phyloP scores from a whole-genome alignment of 2,797 vertebrate genomes.

The Thripadectes ignobilis region DNA sequence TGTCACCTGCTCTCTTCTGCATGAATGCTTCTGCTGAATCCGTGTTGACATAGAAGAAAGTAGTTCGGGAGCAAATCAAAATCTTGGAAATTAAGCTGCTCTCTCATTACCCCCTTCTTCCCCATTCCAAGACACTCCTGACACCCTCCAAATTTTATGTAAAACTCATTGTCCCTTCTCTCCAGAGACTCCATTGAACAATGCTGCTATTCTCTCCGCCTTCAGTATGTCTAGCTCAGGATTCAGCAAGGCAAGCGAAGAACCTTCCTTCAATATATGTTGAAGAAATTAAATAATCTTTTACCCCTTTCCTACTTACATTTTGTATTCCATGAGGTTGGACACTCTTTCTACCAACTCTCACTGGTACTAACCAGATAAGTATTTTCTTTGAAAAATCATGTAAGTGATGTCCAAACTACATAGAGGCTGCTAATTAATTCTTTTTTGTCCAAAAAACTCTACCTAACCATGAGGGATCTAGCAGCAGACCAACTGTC shows the following conservation, averaged over 20 bases:
- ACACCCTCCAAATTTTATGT: neutral
- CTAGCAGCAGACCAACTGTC: neutral
- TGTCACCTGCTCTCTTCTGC: constrained; percentile 33
- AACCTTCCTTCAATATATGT: neutral
- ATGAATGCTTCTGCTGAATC: constrained; percentile 28
- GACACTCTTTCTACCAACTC: neutral
- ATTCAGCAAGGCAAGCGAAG: neutral
- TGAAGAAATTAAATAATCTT: neutral
- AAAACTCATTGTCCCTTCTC: neutral
- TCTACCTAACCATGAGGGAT: neutral
- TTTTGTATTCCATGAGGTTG: neutral
- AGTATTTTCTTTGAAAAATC: neutral
- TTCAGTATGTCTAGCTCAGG: neutral
- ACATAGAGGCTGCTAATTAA: neutral
- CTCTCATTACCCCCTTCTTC: neutral
- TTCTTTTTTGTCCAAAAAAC: neutral
- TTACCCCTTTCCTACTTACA: neutral
- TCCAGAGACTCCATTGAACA: neutral
- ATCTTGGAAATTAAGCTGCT: constrained; percentile 10
- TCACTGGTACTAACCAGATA: neutral
- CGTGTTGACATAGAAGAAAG: constrained; percentile 1
- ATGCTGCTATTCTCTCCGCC: neutral
- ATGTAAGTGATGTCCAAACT: neutral
- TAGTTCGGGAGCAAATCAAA: neutral
- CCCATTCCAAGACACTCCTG: neutral